Conservation (phyloP, 2,888 invertebrate genomes). For the Apamea epomidion region DNA sequence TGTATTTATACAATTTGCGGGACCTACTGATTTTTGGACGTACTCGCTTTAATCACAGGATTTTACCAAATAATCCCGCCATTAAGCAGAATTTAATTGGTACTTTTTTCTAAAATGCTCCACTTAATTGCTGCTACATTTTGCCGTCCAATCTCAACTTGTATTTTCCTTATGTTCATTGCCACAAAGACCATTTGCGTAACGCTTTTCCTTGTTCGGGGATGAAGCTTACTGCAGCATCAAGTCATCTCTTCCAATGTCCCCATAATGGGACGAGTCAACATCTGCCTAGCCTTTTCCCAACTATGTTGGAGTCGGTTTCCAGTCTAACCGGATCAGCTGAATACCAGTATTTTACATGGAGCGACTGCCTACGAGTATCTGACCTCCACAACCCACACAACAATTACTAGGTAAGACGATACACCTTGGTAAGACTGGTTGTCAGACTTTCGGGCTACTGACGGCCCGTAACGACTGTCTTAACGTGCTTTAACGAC, state of each 20-base stretch:
- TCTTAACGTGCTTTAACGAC: too few relatives aligned
- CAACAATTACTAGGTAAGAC: too few relatives aligned
- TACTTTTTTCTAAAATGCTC: background rate
- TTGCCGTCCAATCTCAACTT: background rate
- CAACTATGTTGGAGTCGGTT: too few relatives aligned
- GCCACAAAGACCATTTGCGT: background rate
- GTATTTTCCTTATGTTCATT: background rate
- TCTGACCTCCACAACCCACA: too few relatives aligned
- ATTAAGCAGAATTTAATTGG: background rate
- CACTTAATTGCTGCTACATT: too few relatives aligned
- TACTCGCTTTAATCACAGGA: background rate
- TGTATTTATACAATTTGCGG: slow-evolving; percentile 13
- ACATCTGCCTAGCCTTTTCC: too few relatives aligned
- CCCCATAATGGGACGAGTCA: background rate
- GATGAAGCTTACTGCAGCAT: background rate
- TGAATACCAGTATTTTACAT: too few relatives aligned
- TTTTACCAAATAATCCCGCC: background rate
- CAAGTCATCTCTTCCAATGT: background rate
- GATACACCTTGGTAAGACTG: too few relatives aligned
- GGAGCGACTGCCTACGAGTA: too few relatives aligned
- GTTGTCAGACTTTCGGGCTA: too few relatives aligned
- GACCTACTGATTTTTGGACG: background rate
- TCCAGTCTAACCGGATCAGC: too few relatives aligned
- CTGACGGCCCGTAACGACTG: too few relatives aligned
- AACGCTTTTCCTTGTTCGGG: background rate